A percentile compares a stretch with the other conserved stretches of the same genome.
phyloP scores from a whole-genome alignment of 2,888 invertebrate genomes.

The Caenorhabditis sp. region DNA sequence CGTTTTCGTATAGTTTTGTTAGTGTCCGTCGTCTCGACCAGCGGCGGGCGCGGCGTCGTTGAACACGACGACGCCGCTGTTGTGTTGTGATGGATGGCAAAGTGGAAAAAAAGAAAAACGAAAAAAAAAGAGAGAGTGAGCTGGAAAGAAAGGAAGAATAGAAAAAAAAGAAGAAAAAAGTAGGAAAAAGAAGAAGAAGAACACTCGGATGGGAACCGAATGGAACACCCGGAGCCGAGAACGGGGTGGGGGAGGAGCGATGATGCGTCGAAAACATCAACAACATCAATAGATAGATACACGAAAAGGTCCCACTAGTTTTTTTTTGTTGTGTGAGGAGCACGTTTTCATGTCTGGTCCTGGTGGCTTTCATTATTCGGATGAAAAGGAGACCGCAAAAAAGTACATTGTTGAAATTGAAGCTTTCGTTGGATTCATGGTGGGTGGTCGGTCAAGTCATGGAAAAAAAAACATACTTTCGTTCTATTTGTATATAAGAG shows the following conservation, averaged over 20 bases:
- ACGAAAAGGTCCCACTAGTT: slow-evolving; percentile 50
- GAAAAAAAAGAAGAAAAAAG: slow-evolving; percentile 20
- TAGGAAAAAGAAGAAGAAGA: slow-evolving; percentile 14
- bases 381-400: slow-evolving; percentile 28
- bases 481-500: slow-evolving; percentile 16
- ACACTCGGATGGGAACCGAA: slow-evolving; percentile 55
- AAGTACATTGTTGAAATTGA: slow-evolving; percentile 44
- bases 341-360: slow-evolving; percentile 29
- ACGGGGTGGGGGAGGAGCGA: slow-evolving; percentile 37
- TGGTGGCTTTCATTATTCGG: slow-evolving; percentile 7
- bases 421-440: slow-evolving; percentile 26
- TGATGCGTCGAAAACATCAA: slow-evolving; percentile 64
- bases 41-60: slow-evolving; percentile 57
- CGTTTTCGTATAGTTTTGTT: slow-evolving; percentile 69
- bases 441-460: slow-evolving; percentile 30
- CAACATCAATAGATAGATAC: slow-evolving; percentile 55
- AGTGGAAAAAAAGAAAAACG: slow-evolving; percentile 42
- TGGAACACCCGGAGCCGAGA: slow-evolving; percentile 58
- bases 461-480: slow-evolving; percentile 17
- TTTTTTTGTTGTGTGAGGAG: slow-evolving; percentile 26
- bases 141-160: slow-evolving; percentile 25
- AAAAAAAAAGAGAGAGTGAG: slow-evolving; percentile 44
- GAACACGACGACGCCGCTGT: slow-evolving; percentile 52
- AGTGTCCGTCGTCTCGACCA: slow-evolving; percentile 62
- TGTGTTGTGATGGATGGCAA: slow-evolving; percentile 64